Conservation (phyloP, 1,140 invertebrate genomes). For the Nymphalis io region DNA sequence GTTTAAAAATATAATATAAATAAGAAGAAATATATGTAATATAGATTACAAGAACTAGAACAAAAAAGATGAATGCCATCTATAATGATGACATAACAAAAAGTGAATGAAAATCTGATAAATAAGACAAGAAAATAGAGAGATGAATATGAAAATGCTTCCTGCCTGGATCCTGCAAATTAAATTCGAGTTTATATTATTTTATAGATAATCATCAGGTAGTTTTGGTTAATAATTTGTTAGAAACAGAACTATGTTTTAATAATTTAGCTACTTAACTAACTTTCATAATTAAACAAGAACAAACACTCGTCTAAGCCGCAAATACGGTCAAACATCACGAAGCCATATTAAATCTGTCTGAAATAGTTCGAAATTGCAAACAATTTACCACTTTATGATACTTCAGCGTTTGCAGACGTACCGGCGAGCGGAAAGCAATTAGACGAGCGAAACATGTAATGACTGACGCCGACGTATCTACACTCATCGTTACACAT, state of each 20-base stretch:
- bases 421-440: conserved; percentile 45
- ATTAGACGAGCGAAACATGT: conserved; percentile 54
- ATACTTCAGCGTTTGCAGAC: conserved; percentile 31
- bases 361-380: conserved; percentile 38
- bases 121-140: too few species aligned
- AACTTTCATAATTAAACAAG: not conserved
- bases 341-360: conserved; percentile 15
- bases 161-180: too few species aligned
- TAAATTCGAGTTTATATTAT: too few species aligned
- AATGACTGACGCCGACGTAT: conserved; percentile 44
- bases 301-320: not conserved
- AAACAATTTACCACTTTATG: conserved; percentile 42
- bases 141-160: too few species aligned
- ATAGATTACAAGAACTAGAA: too few species aligned
- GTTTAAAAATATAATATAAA: too few species aligned
- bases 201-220: too few species aligned
- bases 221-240: too few species aligned
- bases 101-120: too few species aligned
- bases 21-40: too few species aligned
- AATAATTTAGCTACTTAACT: not conserved
- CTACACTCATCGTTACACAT: conserved; percentile 1
- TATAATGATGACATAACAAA: too few species aligned
- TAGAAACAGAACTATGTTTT: not conserved
- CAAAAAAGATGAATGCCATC: too few species aligned
- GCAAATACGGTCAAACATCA: conserved; percentile 4